Evolutionary conservation across 2,113 vertebrate genomes (phyloP), one percentile per base, ranked within the genome.

Genomic region (Aspidoscelis tigris): DNA sequence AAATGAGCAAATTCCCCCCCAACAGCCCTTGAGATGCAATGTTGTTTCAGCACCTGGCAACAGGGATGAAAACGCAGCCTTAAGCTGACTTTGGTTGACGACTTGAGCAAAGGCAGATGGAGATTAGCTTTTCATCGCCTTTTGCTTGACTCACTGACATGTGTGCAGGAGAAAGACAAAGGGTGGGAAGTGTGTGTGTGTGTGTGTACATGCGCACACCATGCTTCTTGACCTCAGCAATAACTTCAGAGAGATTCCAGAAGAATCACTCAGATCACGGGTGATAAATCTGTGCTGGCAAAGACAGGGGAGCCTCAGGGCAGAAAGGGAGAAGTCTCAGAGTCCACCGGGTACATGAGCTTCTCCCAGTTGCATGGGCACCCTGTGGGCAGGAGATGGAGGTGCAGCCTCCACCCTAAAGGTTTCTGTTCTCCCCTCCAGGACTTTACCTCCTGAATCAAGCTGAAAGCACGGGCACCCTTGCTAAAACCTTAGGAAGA

Each of bases 61-160:
- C 75, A 2, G 74, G 2, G 53, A 61, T 82, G 73, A 77, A 66
- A 65, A 77, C 84, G 5, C 24, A 78, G 61, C 78, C 86, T n/a
- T 89, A 8, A 16, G 39, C 80, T 81, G 72, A 80, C 82, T 87
- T 33, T 86, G 82, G 21, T 72, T 16, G 81, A 65, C 18, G 10
- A 16, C 82, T 80, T 74, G 72, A 84, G 74, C 83, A 8, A 22
- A 81, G 77, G 72, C 24, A 65, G 14, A 44, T 1, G 65, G 65
- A 72, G 43, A 83, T 10, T 70, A 77, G 22, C 61, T 2, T 84
- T 91, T 85, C 53, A 76, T 70, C 78, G 44, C 11, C 72, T 81
- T 5, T 39, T 21, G 11, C 80, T 26, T 80, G 50, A 84, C 20
- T 87, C 82, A 82, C 69, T 22, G 80, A 70, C 47, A 39, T 64